Evolutionary conservation across 2,797 vertebrate species (phyloP).

Genomic region (Strix occidentalis): DNA sequence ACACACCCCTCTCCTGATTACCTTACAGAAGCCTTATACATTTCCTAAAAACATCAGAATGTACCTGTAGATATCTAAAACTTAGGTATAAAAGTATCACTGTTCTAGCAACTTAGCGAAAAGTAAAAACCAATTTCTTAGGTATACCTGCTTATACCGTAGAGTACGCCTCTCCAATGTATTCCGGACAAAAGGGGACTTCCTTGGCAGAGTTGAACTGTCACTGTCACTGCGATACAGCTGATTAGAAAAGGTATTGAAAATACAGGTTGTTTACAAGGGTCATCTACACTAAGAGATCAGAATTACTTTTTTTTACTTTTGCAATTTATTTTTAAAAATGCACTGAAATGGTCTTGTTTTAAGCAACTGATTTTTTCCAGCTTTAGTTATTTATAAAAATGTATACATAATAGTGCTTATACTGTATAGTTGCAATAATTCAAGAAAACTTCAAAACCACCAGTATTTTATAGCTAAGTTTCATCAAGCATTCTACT

Average conservation of each 20-base stretch:
- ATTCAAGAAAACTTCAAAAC: not conserved
- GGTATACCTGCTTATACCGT: constrained; percentile 91
- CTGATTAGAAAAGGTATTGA: constrained; percentile 70
- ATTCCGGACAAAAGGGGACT: constrained; percentile 93
- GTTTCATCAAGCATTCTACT: not conserved
- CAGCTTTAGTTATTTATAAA: not conserved
- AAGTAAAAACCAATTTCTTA: not conserved
- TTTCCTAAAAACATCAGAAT: not conserved
- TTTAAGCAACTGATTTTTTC: not conserved
- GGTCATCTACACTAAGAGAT: not conserved
- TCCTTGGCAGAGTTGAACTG: constrained; percentile 96
- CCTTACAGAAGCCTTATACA: not conserved
- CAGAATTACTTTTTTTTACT: no score
- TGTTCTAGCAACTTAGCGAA: not conserved
- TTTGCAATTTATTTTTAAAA: not conserved
- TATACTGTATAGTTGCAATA: not conserved
- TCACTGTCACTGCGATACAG: constrained; percentile 98
- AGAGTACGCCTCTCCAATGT: constrained; percentile 94
- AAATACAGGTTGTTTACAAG: not conserved
- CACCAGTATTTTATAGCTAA: not conserved
- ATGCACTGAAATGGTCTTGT: not conserved
- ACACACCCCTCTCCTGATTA: fast-evolving
- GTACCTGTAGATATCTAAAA: not conserved
- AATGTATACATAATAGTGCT: not conserved
- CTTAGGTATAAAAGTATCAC: not conserved